Conservation (phyloP, 2,797 vertebrate genomes). For the Vespertilio murinus region DNA sequence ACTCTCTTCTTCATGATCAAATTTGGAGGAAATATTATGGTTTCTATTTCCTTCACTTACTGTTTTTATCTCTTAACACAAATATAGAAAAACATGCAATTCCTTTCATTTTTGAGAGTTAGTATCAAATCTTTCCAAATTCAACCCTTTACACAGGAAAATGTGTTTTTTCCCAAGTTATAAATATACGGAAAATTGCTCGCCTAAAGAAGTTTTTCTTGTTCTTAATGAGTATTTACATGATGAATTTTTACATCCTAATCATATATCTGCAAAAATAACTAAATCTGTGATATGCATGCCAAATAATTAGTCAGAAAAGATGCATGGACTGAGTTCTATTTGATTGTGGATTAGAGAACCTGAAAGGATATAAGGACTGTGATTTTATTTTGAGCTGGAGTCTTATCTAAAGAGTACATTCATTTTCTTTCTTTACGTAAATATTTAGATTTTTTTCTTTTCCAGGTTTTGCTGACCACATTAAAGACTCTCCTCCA, state of each 20-base stretch:
- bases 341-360: conserved; percentile 89
- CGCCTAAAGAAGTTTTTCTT: conserved; percentile 47
- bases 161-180: neutral
- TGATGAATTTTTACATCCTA: conserved; percentile 87
- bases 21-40: neutral
- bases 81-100: neutral
- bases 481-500: conserved; percentile 59
- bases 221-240: conserved; percentile 60
- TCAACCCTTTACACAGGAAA: neutral
- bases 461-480: conserved; percentile 75
- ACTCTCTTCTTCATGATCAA: conserved; percentile 22
- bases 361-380: conserved; percentile 90
- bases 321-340: conserved; percentile 87
- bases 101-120: neutral
- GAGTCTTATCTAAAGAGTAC: conserved; percentile 78
- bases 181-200: neutral
- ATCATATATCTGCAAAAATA: conserved; percentile 74
- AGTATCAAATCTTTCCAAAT: conserved; percentile 39
- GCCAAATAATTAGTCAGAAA: conserved; percentile 81
- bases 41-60: neutral
- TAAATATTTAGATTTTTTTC: conserved; percentile 65
- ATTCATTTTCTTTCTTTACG: conserved; percentile 37
- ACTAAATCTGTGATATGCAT: conserved; percentile 84
- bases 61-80: neutral
- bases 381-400: conserved; percentile 95